phyloP scores from a whole-genome alignment of 2,888 invertebrate genomes.

The Anoplius nigerrimus region DNA sequence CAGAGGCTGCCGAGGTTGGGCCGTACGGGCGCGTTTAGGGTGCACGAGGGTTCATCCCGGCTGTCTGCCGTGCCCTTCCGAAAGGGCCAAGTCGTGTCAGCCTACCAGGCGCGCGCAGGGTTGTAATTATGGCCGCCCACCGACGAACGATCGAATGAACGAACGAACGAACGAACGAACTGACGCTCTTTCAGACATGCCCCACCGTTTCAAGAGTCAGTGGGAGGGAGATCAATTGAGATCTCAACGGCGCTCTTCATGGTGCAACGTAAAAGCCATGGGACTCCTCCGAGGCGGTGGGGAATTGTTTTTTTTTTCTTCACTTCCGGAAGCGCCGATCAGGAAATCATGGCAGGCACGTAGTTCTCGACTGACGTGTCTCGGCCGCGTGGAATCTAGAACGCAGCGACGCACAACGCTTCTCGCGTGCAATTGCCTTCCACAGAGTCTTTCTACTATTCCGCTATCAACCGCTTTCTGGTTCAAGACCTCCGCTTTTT shows the following conservation, averaged over 20 bases:
- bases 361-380: conserved; percentile 18
- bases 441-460: background rate
- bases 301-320: conserved; percentile 58
- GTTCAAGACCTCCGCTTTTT: too few species aligned
- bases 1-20: conserved; percentile 46
- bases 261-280: background rate
- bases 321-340: conserved; percentile 61
- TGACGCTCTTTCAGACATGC: too few species aligned
- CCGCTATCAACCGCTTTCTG: too few species aligned
- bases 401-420: conserved; percentile 9
- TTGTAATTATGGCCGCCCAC: too few species aligned
- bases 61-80: background rate
- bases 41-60: background rate
- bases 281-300: too few species aligned
- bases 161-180: too few species aligned
- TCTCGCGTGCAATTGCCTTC: too few species aligned
- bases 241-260: background rate
- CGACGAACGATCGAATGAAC: too few species aligned
- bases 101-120: too few species aligned
- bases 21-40: background rate
- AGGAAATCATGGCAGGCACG: conserved; percentile 65
- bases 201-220: too few species aligned
- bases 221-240: too few species aligned
- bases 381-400: conserved; percentile 12
- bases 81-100: too few species aligned